These are phyloP conservation scores for Phoxinus phoxinus DNA, from an alignment of 2,113 vertebrate genomes.

Conservation along the genomic window DNA sequence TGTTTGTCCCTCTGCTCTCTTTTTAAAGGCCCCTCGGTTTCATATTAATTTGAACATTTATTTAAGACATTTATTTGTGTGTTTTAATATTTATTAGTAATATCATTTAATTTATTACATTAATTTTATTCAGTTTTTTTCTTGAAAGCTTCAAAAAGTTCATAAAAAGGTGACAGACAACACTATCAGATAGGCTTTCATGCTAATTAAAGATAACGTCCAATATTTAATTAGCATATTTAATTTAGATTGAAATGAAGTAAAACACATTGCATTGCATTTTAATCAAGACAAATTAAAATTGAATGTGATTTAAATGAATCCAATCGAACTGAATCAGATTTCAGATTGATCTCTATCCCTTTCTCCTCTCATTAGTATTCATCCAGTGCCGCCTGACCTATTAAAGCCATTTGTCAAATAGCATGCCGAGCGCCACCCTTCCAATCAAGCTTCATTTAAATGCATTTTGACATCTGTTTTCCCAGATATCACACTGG, in stretches of 20 bases:
- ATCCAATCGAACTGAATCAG: background rate
- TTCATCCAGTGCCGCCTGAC: slow-evolving; percentile 67
- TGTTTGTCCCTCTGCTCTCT: too few relatives aligned
- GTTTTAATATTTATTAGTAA: background rate
- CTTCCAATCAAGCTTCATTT: slow-evolving; percentile 71
- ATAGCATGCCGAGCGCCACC: slow-evolving; percentile 73
- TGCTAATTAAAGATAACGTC: background rate
- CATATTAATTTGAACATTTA: background rate
- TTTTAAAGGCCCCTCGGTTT: background rate
- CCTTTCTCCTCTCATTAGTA: slow-evolving; percentile 64
- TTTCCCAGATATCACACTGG: slow-evolving; percentile 72
- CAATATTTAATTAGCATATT: background rate
- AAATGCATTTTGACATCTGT: slow-evolving; percentile 81
- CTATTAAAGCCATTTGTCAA: slow-evolving; percentile 81
- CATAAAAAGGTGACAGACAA: background rate
- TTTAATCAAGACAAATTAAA: background rate
- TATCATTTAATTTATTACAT: background rate
- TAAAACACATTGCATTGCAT: background rate
- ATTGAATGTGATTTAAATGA: slow-evolving; percentile 7
- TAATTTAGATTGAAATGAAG: background rate
- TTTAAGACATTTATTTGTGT: background rate
- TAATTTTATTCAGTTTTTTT: background rate
- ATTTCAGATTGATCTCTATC: background rate
- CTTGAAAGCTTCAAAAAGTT: background rate
- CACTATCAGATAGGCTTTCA: background rate